Conservation (phyloP, 1,140 invertebrate species). For the Subanguina moxae region DNA sequence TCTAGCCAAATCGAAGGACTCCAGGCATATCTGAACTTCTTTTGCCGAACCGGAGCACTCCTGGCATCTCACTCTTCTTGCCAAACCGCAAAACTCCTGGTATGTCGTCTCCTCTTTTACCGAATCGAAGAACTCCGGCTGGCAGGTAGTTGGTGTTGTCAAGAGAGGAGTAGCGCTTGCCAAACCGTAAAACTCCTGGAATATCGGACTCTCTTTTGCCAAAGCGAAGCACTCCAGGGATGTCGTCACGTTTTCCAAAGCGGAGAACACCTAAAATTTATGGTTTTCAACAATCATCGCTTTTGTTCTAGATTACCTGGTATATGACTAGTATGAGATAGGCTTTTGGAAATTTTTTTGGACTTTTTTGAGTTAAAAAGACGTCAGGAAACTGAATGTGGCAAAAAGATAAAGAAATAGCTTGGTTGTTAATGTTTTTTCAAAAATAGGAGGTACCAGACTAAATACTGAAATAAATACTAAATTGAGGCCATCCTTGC, state of each 20-base stretch:
- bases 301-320: too few species aligned
- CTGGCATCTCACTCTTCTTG: slow-evolving; percentile 3
- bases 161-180: slow-evolving; percentile 4
- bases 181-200: slow-evolving; percentile 24
- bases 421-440: neutral
- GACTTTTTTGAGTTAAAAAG: too few species aligned
- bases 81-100: slow-evolving; percentile 13
- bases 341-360: too few species aligned
- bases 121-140: slow-evolving; percentile 7
- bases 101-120: slow-evolving; percentile 1
- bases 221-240: slow-evolving; percentile 28
- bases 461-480: too few species aligned
- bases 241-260: slow-evolving; percentile 21
- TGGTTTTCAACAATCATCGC: neutral
- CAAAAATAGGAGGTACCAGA: too few species aligned
- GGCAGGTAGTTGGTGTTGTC: neutral
- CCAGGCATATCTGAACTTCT: slow-evolving; percentile 8
- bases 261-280: slow-evolving; percentile 1
- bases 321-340: too few species aligned
- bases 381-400: neutral
- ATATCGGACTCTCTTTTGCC: slow-evolving; percentile 22
- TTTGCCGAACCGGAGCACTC: slow-evolving; percentile 11
- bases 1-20: too few species aligned
- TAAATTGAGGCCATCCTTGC: too few species aligned
- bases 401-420: neutral